Evolutionary conservation across 2,888 invertebrate genomes (phyloP), one percentile per base, ranked within the genome.

Genomic region (Conomelus anceps): DNA sequence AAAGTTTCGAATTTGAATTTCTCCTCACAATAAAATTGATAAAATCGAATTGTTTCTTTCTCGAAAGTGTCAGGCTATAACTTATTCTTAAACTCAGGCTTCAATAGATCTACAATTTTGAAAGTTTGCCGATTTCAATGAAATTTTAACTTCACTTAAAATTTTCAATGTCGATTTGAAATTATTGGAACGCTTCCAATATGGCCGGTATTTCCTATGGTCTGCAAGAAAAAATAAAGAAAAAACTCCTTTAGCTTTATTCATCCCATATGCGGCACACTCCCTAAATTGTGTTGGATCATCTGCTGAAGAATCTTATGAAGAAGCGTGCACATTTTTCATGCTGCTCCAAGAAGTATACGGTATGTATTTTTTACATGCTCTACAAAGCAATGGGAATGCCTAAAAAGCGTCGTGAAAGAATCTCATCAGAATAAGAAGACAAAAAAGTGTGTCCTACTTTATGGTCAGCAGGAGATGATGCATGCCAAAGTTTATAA

Each of bases 401-500:
- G 85, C 85, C 89, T 91, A 91, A 91, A 88, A 90, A 90, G 1
- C 89, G 89, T 91, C 89, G 90, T 91, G 88, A 22, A 88, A 17
- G 22, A 7, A 29, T 87, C 87, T 63, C 87, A 84, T 29, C 84
- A 87, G 63, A 86, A 87, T 22, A 23, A 89, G 88, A 91, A 91
- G 34, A n/a, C 91, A 9, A 92, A 90, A 92, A 91, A 91, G 91
- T 92, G 63, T 92, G 91, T 87, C 90, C 91, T 23, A 92, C 91
- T 89, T 92, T 92, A 91, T 92, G 92, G 92, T 92, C 92, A 91
- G 92, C 92, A 90, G 91, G 91, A 92, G 92, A 90, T 90, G 90
- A 91, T 89, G 92, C 91, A 89, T 91, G 90, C 89, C 91, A 89
- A 89, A 91, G 91, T 90, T 90, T 91, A 88, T 88, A 89, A 91